Evolutionary conservation across 2,113 vertebrate genomes (phyloP), one percentile per base, ranked within the genome.

Genomic region (Emydocephalus ijimae): DNA sequence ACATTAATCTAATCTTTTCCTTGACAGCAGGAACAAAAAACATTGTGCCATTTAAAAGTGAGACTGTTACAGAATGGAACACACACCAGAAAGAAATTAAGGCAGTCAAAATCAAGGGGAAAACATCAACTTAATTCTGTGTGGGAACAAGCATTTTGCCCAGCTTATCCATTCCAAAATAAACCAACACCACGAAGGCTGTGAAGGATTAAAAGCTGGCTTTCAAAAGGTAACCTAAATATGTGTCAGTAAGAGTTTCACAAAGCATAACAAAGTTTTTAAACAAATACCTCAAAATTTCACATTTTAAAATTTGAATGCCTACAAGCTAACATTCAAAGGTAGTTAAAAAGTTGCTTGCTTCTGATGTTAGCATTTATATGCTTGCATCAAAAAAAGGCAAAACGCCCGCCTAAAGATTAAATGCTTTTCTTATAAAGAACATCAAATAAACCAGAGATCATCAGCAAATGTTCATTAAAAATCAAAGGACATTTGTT

Each of bases 341-440:
- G 57, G n/a, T 29, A 69, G 29, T 59, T 15, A 85, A 56, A 91
- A 94, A 91, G 39, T 90, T 93, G 88, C 54, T 69, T 45, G 52
- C 54, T 92, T 94, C 92, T 90, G 88, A 90, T 91, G 85, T 61
- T 23, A 5, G 88, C 88, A 89, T 93, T 61, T 74, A 91, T 90
- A 94, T 91, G 88, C 23, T 57, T 90, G 12, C 4, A 92, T 59
- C 90, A 92, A 56, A 34, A 56, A 45, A 81, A 39, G 90, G 45
- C 85, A 91, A 50, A 92, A 20, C 34, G 87, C 88, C 39, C 5
- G 24, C 34, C 93, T 85, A 52, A 90, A 86, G 92, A 81, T 64
- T 18, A 20, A 57, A 39, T 86, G 26, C 64, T 95, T 94, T 94
- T 95, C 94, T 96, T 95, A 95, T 2, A 95, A 96, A 96, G 93